Evolutionary conservation across 2,888 invertebrate species (phyloP).

Genomic region (Theretra japonica): DNA sequence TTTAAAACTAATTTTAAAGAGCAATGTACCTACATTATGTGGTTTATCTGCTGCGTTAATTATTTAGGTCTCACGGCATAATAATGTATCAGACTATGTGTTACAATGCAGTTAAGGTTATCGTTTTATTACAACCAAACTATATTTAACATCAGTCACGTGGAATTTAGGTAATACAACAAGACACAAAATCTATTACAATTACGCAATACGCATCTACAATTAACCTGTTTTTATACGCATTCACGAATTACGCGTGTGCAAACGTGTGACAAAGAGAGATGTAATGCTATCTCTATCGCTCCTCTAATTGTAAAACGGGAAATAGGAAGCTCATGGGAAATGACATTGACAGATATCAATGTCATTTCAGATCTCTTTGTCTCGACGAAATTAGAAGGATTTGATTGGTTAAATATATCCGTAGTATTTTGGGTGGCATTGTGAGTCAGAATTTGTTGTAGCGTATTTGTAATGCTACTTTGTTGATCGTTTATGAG

Average conservation of each 20-base stretch:
- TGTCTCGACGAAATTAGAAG: slow-evolving; percentile 9
- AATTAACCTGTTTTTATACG: background rate
- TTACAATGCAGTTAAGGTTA: too few relatives aligned
- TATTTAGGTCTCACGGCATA: too few relatives aligned
- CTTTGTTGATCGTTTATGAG: background rate
- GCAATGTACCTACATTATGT: too few relatives aligned
- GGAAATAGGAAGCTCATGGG: slow-evolving; percentile 16
- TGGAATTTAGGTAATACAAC: background rate
- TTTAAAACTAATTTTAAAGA: too few relatives aligned
- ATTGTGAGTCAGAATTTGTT: background rate
- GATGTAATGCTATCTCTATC: slow-evolving; percentile 10
- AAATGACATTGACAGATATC: slow-evolving; percentile 4
- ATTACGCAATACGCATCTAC: background rate
- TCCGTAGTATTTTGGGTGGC: background rate
- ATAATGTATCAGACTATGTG: too few relatives aligned
- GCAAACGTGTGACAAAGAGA: background rate
- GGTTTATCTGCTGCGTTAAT: too few relatives aligned
- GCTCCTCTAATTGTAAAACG: background rate
- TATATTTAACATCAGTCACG: background rate
- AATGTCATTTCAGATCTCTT: background rate
- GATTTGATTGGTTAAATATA: background rate
- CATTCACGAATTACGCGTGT: background rate
- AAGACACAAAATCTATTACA: background rate
- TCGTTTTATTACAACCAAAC: background rate
- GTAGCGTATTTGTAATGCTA: background rate